phyloP scores from a whole-genome alignment of 2,888 invertebrate genomes.

The Agrypnus murinus region DNA sequence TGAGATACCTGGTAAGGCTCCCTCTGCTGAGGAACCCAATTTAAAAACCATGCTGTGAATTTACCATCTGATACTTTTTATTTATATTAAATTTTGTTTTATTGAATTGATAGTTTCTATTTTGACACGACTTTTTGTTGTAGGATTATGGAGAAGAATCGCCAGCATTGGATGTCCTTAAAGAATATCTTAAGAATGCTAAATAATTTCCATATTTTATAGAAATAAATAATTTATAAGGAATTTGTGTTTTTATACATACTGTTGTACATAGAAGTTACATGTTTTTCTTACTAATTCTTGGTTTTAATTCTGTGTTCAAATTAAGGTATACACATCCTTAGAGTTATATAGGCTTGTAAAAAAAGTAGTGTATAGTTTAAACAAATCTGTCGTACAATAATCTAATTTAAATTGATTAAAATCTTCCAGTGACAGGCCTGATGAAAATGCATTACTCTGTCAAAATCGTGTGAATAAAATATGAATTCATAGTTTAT shows the following conservation, averaged over 20 bases:
- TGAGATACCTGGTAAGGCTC: conserved; percentile 66
- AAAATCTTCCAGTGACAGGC: too few relatives aligned
- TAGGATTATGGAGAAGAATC: conserved; percentile 99
- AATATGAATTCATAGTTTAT: too few relatives aligned
- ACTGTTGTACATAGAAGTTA: neutral
- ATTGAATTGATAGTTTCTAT: conserved; percentile 41
- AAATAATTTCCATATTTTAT: conserved; percentile 72
- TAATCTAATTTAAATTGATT: too few relatives aligned
- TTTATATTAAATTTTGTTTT: conserved; percentile 1
- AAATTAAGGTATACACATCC: too few relatives aligned
- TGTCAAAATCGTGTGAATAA: too few relatives aligned
- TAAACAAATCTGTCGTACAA: too few relatives aligned
- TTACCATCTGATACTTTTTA: conserved; percentile 61
- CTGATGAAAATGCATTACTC: too few relatives aligned
- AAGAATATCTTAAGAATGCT: conserved; percentile 93
- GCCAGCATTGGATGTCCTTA: conserved; percentile 94
- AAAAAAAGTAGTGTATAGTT: too few relatives aligned
- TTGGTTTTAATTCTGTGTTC: too few relatives aligned
- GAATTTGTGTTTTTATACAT: neutral
- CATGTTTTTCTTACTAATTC: too few relatives aligned
- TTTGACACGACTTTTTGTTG: too few relatives aligned
- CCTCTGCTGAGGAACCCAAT: conserved; percentile 68
- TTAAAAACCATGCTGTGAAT: conserved; percentile 60
- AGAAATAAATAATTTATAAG: conserved; percentile 37
- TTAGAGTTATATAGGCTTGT: too few relatives aligned